phyloP scores from a whole-genome alignment of 2,113 vertebrate species.

The Gasterosteus nipponicus region DNA sequence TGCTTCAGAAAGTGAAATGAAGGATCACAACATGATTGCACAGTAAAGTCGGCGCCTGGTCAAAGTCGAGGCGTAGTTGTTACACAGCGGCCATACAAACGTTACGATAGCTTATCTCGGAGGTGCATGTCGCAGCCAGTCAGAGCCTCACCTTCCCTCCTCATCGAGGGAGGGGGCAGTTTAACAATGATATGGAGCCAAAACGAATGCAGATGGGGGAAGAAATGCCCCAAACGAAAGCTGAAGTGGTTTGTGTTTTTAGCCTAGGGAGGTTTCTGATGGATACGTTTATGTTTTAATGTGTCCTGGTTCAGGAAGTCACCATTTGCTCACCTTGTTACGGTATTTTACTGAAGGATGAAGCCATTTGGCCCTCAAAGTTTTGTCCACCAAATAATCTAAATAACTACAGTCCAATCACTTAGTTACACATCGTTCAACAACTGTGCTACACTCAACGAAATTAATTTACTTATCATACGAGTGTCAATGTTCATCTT shows the following conservation, averaged over 20 bases:
- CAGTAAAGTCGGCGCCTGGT: not conserved
- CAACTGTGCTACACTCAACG: not conserved
- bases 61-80: conserved; percentile 42
- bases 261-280: not conserved
- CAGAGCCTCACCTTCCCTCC: not conserved
- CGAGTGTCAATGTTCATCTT: not conserved
- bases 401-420: not conserved
- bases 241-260: not conserved
- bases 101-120: conserved; percentile 70
- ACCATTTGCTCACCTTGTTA: not conserved
- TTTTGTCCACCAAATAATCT: not conserved
- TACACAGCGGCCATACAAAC: conserved; percentile 26
- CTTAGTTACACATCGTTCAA: not conserved
- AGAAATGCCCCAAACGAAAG: not conserved
- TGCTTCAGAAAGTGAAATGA: not conserved
- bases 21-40: too few species aligned
- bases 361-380: not conserved
- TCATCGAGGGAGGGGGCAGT: not conserved
- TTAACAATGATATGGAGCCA: not conserved
- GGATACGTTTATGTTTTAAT: not conserved
- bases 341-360: not conserved
- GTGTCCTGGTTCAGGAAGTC: not conserved
- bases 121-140: conserved; percentile 30
- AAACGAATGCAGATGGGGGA: not conserved
- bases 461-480: not conserved